These are phyloP conservation scores for Micromussa lordhowensis DNA, from an alignment of 92 coral and sea anemone genomes.

Conservation along the genomic window DNA sequence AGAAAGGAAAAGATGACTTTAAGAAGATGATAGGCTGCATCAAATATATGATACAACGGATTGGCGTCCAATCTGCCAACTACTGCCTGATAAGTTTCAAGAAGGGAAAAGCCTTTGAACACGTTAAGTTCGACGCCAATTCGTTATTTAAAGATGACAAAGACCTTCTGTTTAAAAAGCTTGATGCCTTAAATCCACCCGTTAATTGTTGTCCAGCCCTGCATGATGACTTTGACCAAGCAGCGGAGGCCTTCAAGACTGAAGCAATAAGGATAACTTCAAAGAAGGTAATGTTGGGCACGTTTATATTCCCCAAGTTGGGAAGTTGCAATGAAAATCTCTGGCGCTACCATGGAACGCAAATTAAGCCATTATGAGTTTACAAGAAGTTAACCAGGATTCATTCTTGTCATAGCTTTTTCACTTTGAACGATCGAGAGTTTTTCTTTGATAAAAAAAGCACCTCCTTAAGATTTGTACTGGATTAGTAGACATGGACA, in stretches of 20 bases:
- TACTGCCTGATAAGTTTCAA: slow-evolving; percentile 40
- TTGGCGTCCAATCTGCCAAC: slow-evolving; percentile 33
- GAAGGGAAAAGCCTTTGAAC: slow-evolving; percentile 32
- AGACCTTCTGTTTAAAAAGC: neutral
- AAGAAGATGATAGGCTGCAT: slow-evolving; percentile 35
- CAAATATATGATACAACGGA: slow-evolving; percentile 1
- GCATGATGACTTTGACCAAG: slow-evolving; percentile 37
- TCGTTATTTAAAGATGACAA: neutral
- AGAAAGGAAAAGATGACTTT: slow-evolving; percentile 14
- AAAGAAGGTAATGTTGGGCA: slow-evolving; percentile 12
- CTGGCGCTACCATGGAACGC: neutral
- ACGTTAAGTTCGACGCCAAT: slow-evolving; percentile 15
- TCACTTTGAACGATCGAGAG: no score
- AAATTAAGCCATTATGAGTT: no score
- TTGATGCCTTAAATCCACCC: slow-evolving; percentile 13
- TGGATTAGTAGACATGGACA: no score
- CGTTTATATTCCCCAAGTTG: no score
- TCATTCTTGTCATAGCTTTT: no score
- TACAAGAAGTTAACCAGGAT: no score
- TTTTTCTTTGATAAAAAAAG: no score
- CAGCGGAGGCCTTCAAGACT: slow-evolving; percentile 8
- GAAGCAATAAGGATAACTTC: neutral
- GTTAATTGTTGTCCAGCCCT: slow-evolving; percentile 25
- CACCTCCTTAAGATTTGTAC: no score
- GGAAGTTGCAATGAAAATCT: neutral